Percentiles rank a stretch among this genome's conserved stretches.
Evolutionary conservation across 2,113 vertebrate species (phyloP).

Genomic region (Acrocephalus arundinaceus): DNA sequence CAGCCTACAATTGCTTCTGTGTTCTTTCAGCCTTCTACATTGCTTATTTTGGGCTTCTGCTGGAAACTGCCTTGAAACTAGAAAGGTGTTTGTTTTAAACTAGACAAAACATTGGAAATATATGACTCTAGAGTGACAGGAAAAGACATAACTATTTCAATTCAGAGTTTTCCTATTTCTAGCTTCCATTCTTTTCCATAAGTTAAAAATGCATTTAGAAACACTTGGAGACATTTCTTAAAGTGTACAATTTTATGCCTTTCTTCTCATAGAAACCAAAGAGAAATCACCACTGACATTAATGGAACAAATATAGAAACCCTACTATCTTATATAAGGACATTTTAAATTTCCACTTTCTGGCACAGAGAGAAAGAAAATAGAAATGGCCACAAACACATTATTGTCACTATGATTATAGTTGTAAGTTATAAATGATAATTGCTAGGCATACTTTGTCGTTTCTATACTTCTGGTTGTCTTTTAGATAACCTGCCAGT

Average conservation of each 20-base stretch:
- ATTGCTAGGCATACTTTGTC: background rate
- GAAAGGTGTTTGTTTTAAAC: background rate
- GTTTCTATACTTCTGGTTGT: background rate
- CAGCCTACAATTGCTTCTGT: conserved; percentile 30
- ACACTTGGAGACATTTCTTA: background rate
- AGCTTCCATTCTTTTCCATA: background rate
- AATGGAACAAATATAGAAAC: background rate
- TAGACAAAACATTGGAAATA: conserved; percentile 49
- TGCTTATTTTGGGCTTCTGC: conserved; percentile 49
- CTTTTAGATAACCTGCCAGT: background rate
- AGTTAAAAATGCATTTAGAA: background rate
- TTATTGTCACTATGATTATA: background rate
- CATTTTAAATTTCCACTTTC: background rate
- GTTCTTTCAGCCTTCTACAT: conserved; percentile 18
- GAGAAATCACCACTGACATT: background rate
- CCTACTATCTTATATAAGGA: background rate
- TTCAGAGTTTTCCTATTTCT: background rate
- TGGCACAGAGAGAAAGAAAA: background rate
- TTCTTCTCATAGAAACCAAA: background rate
- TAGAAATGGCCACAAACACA: background rate
- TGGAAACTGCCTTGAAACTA: conserved; percentile 15
- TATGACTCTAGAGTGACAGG: background rate
- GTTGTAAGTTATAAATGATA: background rate
- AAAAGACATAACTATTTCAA: background rate
- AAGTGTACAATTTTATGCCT: background rate